Percentiles rank a stretch among this genome's conserved stretches.
phyloP scores from a whole-genome alignment of 2,113 vertebrate genomes.

The Lepisosteus oculatus region DNA sequence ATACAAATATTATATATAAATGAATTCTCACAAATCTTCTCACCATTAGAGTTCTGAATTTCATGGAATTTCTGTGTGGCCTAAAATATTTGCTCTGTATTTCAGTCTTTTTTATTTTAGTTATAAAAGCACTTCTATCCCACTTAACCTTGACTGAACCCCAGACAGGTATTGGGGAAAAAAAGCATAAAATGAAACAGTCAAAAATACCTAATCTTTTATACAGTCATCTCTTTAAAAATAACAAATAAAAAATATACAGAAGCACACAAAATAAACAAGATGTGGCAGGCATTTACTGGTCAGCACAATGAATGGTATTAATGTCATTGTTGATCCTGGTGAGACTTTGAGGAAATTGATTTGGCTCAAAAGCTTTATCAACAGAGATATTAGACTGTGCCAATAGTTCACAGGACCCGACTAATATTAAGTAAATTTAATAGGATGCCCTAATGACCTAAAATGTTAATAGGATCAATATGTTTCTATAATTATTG shows the following conservation, averaged over 20 bases:
- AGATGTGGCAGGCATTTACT: neutral
- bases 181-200: constrained; percentile 1
- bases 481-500: constrained; percentile 4
- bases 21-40: neutral
- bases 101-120: too few species aligned
- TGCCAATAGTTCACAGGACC: neutral
- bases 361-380: constrained; percentile 15
- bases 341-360: constrained; percentile 1
- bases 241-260: neutral
- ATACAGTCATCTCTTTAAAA: constrained; percentile 3
- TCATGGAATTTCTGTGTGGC: neutral
- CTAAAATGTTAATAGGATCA: constrained; percentile 16
- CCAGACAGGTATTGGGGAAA: neutral
- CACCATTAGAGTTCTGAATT: too few species aligned
- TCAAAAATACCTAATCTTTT: constrained; percentile 11
- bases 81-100: neutral
- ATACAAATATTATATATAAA: constrained; percentile 21
- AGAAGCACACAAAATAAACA: constrained; percentile 12
- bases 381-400: neutral
- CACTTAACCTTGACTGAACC: neutral
- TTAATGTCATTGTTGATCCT: neutral
- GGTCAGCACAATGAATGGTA: neutral
- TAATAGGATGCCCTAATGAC: neutral
- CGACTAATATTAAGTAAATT: constrained; percentile 9
- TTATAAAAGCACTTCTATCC: neutral